Percentiles rank a stretch among this genome's conserved stretches.
These are phyloP conservation scores for Lampropteryx suffumata DNA, from an alignment of 2,888 invertebrate species.

Conservation along the genomic window DNA sequence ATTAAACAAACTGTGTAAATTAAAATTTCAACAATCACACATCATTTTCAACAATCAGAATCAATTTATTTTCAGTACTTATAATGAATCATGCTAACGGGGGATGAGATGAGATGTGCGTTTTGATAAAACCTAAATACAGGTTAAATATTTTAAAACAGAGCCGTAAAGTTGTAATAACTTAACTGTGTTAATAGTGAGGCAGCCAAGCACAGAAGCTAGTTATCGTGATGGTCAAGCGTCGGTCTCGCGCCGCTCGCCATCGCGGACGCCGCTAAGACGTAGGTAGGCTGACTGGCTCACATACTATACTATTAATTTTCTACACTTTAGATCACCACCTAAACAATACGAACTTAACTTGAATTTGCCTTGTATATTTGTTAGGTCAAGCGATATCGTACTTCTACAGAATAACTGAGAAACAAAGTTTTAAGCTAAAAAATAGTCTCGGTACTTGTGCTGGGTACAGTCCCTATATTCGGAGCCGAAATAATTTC, in stretches of 20 bases:
- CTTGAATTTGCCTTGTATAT: background rate
- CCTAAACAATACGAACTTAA: background rate
- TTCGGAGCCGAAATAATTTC: constrained; percentile 14
- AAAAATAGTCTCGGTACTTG: background rate
- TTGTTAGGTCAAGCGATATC: background rate
- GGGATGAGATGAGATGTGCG: constrained; percentile 1
- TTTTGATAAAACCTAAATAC: constrained; percentile 12
- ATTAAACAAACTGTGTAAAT: background rate
- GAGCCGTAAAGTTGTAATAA: constrained; percentile 18
- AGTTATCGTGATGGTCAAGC: constrained; percentile 29
- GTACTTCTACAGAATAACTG: background rate
- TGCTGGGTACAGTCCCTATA: background rate
- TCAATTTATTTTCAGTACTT: constrained; percentile 7
- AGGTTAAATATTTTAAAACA: constrained; percentile 8
- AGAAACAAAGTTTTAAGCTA: background rate
- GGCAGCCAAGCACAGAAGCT: constrained; percentile 30
- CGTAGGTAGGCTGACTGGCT: constrained; percentile 25
- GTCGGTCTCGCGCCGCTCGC: constrained; percentile 62
- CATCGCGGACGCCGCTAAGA: constrained; percentile 58
- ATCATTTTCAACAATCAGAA: background rate
- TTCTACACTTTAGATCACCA: constrained; percentile 16
- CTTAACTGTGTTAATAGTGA: constrained; percentile 23
- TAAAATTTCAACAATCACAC: background rate
- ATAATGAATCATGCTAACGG: constrained; percentile 4
- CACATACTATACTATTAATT: constrained; percentile 32